Conservation (phyloP, 2,888 invertebrate genomes). For the Caenorhabditis doughertyi region DNA sequence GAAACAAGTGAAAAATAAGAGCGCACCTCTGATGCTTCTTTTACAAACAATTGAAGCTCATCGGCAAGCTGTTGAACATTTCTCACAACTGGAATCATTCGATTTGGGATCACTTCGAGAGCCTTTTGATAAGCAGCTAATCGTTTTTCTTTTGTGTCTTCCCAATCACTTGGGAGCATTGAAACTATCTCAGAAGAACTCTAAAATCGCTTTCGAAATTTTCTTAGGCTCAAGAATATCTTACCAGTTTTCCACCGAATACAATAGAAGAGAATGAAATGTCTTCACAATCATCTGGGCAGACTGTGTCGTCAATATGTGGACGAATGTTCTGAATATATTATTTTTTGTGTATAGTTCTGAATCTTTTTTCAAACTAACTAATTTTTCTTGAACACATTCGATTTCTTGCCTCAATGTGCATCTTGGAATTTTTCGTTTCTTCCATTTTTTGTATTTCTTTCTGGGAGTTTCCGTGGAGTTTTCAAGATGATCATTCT, state of each 20-base stretch:
- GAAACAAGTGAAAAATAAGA: background rate
- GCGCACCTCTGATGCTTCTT: conserved; percentile 61
- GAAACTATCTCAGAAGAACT: conserved; percentile 70
- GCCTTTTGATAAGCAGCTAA: conserved; percentile 74
- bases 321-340: conserved; percentile 56
- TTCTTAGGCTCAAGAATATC: background rate
- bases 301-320: conserved; percentile 55
- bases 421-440: conserved; percentile 68
- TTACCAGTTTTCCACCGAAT: conserved; percentile 75
- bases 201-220: conserved; percentile 19
- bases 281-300: conserved; percentile 77
- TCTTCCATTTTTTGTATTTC: conserved; percentile 56
- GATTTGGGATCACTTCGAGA: conserved; percentile 75
- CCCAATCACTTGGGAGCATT: conserved; percentile 78
- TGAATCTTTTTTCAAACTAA: no score
- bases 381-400: conserved; percentile 75
- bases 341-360: no score
- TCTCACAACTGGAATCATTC: conserved; percentile 75
- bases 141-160: conserved; percentile 77
- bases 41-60: conserved; percentile 75
- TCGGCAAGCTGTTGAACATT: conserved; percentile 73
- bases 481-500: conserved; percentile 26
- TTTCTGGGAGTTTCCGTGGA: conserved; percentile 26
- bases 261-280: conserved; percentile 77
- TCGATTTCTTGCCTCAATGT: conserved; percentile 73